Percentiles rank a stretch among this genome's conserved stretches.
Conservation (phyloP, 2,113 vertebrate genomes). For the Lampris incognitus region DNA sequence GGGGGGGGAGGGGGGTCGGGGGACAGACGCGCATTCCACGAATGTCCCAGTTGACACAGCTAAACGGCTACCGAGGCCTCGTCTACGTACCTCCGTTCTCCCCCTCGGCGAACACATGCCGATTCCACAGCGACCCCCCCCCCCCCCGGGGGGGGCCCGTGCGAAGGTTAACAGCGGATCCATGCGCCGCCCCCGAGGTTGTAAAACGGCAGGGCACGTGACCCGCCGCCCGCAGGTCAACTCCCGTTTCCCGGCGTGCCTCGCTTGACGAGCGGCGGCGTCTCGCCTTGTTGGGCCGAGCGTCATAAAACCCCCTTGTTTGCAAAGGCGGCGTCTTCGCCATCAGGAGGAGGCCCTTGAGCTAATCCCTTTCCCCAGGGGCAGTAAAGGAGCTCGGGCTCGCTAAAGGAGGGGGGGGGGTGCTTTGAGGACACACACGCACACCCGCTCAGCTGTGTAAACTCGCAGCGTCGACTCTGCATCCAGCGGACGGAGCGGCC, state of each 20-base stretch:
- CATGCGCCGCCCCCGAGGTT: slow-evolving; percentile 36
- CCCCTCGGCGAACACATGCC: slow-evolving; percentile 33
- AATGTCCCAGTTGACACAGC: slow-evolving; percentile 50
- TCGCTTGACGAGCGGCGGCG: slow-evolving; percentile 35
- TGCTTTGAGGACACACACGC: slow-evolving; percentile 26
- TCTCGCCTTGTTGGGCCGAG: slow-evolving; percentile 56
- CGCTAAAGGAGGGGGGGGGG: slow-evolving; percentile 24
- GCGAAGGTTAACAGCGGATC: slow-evolving; percentile 63
- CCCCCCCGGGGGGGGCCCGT: slow-evolving; percentile 37
- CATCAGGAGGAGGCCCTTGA: slow-evolving; percentile 18
- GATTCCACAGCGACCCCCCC: slow-evolving; percentile 40
- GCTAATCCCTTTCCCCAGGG: slow-evolving; percentile 56
- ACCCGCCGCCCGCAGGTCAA: slow-evolving; percentile 50
- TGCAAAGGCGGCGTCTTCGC: slow-evolving; percentile 47
- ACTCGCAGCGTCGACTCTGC: slow-evolving; percentile 67
- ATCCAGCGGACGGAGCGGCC: slow-evolving; percentile 63
- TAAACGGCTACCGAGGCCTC: slow-evolving; percentile 14
- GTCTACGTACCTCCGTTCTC: slow-evolving; percentile 38
- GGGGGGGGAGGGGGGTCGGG: not conserved
- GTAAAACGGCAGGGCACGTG: slow-evolving; percentile 59
- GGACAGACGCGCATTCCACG: slow-evolving; percentile 63
- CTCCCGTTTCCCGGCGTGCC: slow-evolving; percentile 54
- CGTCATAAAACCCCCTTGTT: slow-evolving; percentile 49
- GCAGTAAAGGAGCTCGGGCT: slow-evolving; percentile 40
- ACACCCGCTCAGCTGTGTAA: slow-evolving; percentile 74